Evolutionary conservation across 2,113 vertebrate genomes (phyloP).

Genomic region (Cyphomyrus plagiostoma): DNA sequence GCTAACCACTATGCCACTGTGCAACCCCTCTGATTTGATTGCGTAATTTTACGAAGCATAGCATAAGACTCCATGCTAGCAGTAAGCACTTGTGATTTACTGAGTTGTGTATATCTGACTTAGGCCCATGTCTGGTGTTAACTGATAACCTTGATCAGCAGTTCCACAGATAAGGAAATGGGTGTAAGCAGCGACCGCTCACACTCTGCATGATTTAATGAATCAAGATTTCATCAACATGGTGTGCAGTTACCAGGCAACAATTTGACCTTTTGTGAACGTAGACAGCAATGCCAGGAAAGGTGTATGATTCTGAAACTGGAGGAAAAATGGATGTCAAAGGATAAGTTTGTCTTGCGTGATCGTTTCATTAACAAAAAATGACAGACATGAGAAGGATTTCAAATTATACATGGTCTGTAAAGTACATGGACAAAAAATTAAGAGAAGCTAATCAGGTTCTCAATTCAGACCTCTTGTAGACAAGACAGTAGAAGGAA

Average conservation of each 20-base stretch:
- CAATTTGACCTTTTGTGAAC: conserved; percentile 18
- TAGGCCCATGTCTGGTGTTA: neutral
- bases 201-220: conserved; percentile 16
- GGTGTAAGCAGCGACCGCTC: neutral
- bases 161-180: neutral
- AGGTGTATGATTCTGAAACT: neutral
- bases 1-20: neutral
- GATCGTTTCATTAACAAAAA: neutral
- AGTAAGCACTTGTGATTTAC: neutral
- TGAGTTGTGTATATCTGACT: neutral
- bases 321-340: neutral
- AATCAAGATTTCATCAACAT: conserved; percentile 6
- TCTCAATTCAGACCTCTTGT: neutral
- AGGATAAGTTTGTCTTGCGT: neutral
- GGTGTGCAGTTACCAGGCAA: conserved; percentile 13
- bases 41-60: neutral
- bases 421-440: neutral
- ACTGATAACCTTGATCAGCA: conserved; percentile 16
- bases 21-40: neutral
- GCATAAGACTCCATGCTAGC: neutral
- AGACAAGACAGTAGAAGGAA: neutral
- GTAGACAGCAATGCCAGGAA: neutral
- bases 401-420: neutral
- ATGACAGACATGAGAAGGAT: neutral
- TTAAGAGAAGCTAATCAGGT: neutral